Base-by-base conservation (phyloP, 1,140 invertebrate species). In the Brachionus paranguensis region DNA sequence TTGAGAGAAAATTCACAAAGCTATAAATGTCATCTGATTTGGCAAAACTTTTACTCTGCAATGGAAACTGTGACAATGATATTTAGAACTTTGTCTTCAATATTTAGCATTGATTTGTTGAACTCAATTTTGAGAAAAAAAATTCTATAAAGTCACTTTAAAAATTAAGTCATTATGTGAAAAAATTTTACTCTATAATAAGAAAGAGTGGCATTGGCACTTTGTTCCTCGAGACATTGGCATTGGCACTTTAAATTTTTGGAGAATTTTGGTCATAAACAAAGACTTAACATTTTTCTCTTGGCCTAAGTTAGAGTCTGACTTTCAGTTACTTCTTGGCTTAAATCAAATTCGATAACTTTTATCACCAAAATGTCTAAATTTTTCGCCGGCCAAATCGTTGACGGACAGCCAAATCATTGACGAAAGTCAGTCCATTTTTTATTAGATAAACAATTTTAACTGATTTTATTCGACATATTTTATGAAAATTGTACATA, bases 11-110 rank as follows among this genome's bases (percentile, higher is more conserved):
- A n/a, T n/a, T n/a, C n/a, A n/a, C n/a, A n/a, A n/a, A n/a, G n/a
- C n/a, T 85, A 55, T 86, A 87, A 24, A 85, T 83, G 14, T 86
- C 85, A 83, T 85, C 87, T 8, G 86, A 88, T 70, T 85, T 84
- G 5, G 65, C 24, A 79, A 88, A 86, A 55, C 89, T 88, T 10
- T 86, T 85, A 85, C 88, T 89, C 45, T 86, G 87, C 64, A 88
- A 45, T 17, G 89, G 88, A 81, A 90, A 89, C 83, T 87, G 78
- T 86, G 85, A 89, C 86, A 47, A n/a, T n/a, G n/a, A n/a, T n/a
- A n/a, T n/a, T n/a, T n/a, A n/a, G 86, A 86, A 78, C 86, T 85
- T 86, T 83, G 68, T 85, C 86, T 87, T 88, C 85, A 84, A 87
- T 86, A 41, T 55, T 64, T 24, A 85, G 33, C 17, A 43, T 33